These are phyloP conservation scores for Heterocephalus glaber DNA, from an alignment of 2,113 vertebrate genomes.

Conservation along the genomic window DNA sequence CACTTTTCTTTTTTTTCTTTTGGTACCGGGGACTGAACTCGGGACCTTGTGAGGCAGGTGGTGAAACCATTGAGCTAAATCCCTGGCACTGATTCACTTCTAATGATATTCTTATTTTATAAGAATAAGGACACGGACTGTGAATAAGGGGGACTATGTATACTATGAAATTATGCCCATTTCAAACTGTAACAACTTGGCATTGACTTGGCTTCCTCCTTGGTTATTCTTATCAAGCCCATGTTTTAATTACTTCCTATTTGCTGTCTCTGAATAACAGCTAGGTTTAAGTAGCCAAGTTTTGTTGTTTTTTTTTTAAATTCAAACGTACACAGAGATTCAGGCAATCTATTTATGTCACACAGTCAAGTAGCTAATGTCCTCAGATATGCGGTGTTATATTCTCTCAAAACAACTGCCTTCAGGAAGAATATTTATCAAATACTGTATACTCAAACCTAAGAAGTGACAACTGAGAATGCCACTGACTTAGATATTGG, in stretches of 20 bases:
- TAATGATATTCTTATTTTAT: neutral
- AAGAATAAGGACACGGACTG: neutral
- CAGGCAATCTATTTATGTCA: neutral
- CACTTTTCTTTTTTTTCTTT: slow-evolving; percentile 25
- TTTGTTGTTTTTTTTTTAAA: neutral
- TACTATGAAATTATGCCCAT: neutral
- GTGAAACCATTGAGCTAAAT: too few relatives aligned
- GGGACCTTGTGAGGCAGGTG: too few relatives aligned
- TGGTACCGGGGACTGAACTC: too few relatives aligned
- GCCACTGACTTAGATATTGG: neutral
- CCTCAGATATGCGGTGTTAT: neutral
- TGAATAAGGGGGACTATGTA: neutral
- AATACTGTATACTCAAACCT: neutral
- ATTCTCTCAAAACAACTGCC: slow-evolving; percentile 2
- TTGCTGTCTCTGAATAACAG: slow-evolving; percentile 28
- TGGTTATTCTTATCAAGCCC: neutral
- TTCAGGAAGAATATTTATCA: slow-evolving; percentile 1
- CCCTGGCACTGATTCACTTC: too few relatives aligned
- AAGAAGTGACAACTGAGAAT: neutral
- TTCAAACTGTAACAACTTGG: neutral
- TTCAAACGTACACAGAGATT: slow-evolving; percentile 23
- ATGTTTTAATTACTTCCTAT: slow-evolving; percentile 56
- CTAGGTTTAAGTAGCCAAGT: slow-evolving; percentile 15
- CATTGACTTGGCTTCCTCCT: neutral
- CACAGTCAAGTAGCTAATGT: neutral